Conservation (phyloP, 2,113 vertebrate species). For the Penelope pileata region DNA sequence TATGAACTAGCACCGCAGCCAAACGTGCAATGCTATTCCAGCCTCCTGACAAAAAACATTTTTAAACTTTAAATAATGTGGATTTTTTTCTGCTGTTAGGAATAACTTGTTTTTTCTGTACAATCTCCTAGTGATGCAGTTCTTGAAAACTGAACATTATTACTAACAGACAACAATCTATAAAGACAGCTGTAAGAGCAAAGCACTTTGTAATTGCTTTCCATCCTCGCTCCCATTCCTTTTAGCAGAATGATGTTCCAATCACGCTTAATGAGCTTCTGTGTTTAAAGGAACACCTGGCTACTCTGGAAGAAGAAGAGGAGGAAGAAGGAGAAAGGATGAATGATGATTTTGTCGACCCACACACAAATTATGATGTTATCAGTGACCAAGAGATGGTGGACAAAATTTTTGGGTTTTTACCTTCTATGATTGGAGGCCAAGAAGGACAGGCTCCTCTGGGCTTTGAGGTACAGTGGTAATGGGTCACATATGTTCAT, state of each 20-base stretch:
- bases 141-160: neutral
- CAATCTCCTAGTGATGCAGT: neutral
- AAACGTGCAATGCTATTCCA: neutral
- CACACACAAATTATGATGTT: conserved; percentile 71
- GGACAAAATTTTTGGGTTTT: conserved; percentile 91
- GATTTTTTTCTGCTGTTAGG: neutral
- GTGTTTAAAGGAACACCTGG: conserved; percentile 74
- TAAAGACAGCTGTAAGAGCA: neutral
- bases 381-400: conserved; percentile 88
- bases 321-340: conserved; percentile 53
- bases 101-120: neutral
- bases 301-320: conserved; percentile 68
- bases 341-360: conserved; percentile 62
- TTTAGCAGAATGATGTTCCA: neutral
- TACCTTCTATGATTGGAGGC: conserved; percentile 83
- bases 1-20: neutral
- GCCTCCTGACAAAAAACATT: neutral
- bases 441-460: conserved; percentile 84
- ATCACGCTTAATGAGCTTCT: neutral
- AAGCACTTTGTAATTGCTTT: neutral
- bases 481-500: neutral
- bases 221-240: neutral
- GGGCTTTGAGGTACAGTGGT: conserved; percentile 81
- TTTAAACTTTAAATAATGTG: neutral
- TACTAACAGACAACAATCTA: neutral